Evolutionary conservation across 2,797 vertebrate species (phyloP).

Genomic region (Natrix natrix): DNA sequence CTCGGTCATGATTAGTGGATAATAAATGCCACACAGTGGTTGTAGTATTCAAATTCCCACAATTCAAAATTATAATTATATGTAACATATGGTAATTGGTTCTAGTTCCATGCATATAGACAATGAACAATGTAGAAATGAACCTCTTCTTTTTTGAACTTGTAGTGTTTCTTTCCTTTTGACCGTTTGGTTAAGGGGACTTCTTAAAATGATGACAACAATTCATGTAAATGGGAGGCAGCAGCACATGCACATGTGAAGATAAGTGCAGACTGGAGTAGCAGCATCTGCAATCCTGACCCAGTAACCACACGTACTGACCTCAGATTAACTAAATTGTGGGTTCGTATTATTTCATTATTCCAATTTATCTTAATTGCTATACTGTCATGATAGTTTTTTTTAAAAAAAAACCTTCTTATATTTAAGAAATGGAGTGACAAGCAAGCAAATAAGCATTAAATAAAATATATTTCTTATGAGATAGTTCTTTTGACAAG

Average conservation of each 20-base stretch:
- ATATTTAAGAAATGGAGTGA: neutral
- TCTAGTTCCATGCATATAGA: neutral
- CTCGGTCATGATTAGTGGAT: neutral
- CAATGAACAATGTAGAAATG: neutral
- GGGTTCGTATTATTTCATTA: neutral
- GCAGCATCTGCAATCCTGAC: neutral
- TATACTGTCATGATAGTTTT: neutral
- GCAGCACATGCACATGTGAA: neutral
- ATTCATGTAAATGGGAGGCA: neutral
- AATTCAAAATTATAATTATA: neutral
- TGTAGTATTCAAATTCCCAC: neutral
- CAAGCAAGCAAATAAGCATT: neutral
- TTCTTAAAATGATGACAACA: neutral
- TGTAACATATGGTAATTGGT: neutral
- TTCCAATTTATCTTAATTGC: neutral
- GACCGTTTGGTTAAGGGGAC: neutral
- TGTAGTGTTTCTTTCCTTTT: neutral
- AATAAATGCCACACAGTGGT: neutral
- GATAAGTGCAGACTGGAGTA: neutral
- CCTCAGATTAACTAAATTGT: neutral
- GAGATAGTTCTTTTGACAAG: neutral
- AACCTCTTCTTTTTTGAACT: neutral
- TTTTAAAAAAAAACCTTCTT: neutral
- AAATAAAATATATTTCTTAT: neutral
- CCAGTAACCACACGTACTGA: neutral